phyloP scores from a whole-genome alignment of 2,797 vertebrate genomes.

The Scarus forsteni region DNA sequence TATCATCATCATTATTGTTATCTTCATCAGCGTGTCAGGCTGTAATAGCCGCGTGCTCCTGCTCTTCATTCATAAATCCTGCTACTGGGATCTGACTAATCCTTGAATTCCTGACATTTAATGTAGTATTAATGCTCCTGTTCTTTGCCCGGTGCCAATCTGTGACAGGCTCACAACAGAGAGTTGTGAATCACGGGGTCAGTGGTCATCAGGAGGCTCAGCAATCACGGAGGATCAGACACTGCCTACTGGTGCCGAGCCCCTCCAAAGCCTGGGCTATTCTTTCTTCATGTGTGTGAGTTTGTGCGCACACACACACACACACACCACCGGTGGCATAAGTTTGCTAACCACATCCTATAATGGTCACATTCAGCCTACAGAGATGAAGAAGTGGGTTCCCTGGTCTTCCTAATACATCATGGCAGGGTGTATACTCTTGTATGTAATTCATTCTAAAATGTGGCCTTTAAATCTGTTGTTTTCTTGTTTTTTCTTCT shows the following conservation, averaged over 20 bases:
- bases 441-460: slow-evolving; percentile 89
- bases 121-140: slow-evolving; percentile 76
- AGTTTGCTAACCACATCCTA: slow-evolving; percentile 74
- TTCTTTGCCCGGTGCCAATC: slow-evolving; percentile 72
- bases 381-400: slow-evolving; percentile 81
- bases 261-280: slow-evolving; percentile 21
- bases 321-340: slow-evolving; percentile 68
- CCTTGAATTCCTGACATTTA: slow-evolving; percentile 79
- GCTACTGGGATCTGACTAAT: slow-evolving; percentile 68
- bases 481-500: slow-evolving; percentile 70
- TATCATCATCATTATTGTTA: slow-evolving; percentile 79
- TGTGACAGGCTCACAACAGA: slow-evolving; percentile 73
- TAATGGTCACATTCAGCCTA: slow-evolving; percentile 81
- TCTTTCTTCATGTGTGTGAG: slow-evolving; percentile 9
- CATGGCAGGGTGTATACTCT: slow-evolving; percentile 84
- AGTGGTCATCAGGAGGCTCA: slow-evolving; percentile 70
- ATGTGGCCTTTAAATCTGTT: slow-evolving; percentile 89
- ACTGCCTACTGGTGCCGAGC: slow-evolving; percentile 66
- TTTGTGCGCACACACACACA: slow-evolving; percentile 8
- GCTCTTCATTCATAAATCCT: slow-evolving; percentile 77
- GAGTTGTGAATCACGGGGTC: slow-evolving; percentile 79
- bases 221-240: slow-evolving; percentile 78
- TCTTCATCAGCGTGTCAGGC: slow-evolving; percentile 73
- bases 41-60: slow-evolving; percentile 59
- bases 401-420: slow-evolving; percentile 82